phyloP scores from a whole-genome alignment of 2,888 invertebrate species.

The Microctonus hyperodae region DNA sequence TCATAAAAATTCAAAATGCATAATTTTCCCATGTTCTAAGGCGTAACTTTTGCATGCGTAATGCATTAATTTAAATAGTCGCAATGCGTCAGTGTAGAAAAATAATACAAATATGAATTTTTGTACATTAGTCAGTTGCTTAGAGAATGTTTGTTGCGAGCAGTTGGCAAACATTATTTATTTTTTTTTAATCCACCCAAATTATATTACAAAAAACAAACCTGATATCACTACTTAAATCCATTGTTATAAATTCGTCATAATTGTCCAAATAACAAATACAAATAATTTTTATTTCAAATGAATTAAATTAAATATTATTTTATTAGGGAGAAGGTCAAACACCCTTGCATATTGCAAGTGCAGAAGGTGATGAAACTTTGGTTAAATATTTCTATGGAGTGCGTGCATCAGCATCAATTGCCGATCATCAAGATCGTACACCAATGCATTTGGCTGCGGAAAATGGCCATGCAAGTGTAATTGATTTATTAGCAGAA shows the following conservation, averaged over 20 bases:
- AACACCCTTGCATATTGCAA: slow-evolving; percentile 94
- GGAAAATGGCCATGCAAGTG: slow-evolving; percentile 93
- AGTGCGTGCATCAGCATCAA: slow-evolving; percentile 91
- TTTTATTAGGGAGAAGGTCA: slow-evolving; percentile 81
- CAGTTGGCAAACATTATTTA: slow-evolving; percentile 4
- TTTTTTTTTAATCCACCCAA: neutral
- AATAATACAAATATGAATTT: slow-evolving; percentile 24
- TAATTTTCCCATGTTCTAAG: slow-evolving; percentile 37
- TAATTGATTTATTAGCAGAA: slow-evolving; percentile 95
- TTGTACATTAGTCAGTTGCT: slow-evolving; percentile 29
- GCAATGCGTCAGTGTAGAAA: slow-evolving; percentile 51
- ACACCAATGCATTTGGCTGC: slow-evolving; percentile 98
- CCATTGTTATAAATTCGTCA: no score
- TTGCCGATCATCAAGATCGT: slow-evolving; percentile 95
- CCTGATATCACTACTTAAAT: no score
- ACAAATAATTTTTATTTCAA: no score
- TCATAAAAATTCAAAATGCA: slow-evolving; percentile 44
- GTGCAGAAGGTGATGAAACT: slow-evolving; percentile 93
- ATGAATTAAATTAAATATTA: slow-evolving; percentile 1
- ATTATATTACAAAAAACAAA: neutral
- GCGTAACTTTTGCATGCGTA: slow-evolving; percentile 47
- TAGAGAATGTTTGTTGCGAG: slow-evolving; percentile 25
- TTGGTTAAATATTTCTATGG: slow-evolving; percentile 95
- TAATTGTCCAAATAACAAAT: no score
- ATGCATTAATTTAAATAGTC: slow-evolving; percentile 49